Evolutionary conservation across 2,888 invertebrate species (phyloP).

Genomic region (Pyrgus malvae): DNA sequence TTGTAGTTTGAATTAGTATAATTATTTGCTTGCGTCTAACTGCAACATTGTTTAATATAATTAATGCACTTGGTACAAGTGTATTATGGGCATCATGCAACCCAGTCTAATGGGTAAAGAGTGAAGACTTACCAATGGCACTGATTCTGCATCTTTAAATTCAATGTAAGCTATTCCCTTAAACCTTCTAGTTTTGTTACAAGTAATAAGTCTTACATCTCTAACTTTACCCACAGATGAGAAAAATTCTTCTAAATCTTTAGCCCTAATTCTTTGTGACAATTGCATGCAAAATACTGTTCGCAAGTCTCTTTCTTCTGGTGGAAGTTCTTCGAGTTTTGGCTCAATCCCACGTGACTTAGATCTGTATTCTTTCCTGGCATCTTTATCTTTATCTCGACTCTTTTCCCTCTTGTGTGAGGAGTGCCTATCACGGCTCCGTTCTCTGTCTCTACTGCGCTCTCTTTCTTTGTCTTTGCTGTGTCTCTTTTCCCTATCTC

Average conservation of each 20-base stretch:
- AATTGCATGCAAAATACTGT: constrained; percentile 99
- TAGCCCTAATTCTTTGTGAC: constrained; percentile 94
- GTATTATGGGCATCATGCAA: too few relatives aligned
- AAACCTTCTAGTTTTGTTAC: constrained; percentile 98
- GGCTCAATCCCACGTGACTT: constrained; percentile 79
- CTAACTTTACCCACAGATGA: constrained; percentile 98
- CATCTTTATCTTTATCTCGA: constrained; percentile 48
- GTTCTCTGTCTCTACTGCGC: constrained; percentile 53
- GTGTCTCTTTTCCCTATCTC: constrained; percentile 41
- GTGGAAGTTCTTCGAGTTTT: constrained; percentile 90
- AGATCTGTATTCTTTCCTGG: constrained; percentile 61
- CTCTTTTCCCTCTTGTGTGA: constrained; percentile 60
- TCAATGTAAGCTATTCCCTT: constrained; percentile 99
- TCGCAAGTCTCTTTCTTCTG: constrained; percentile 98
- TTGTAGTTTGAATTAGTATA: too few relatives aligned
- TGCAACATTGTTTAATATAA: too few relatives aligned
- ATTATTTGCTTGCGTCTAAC: too few relatives aligned
- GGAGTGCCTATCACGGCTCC: constrained; percentile 40
- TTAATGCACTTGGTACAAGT: too few relatives aligned
- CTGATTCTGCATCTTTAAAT: constrained; percentile 98
- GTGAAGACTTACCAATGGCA: constrained; percentile 92
- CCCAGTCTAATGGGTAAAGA: too few relatives aligned
- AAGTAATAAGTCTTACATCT: constrained; percentile 98
- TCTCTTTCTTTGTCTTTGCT: constrained; percentile 48
- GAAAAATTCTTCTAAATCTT: constrained; percentile 99